Conservation (phyloP, 2,888 invertebrate species). For the Syritta pipiens region DNA sequence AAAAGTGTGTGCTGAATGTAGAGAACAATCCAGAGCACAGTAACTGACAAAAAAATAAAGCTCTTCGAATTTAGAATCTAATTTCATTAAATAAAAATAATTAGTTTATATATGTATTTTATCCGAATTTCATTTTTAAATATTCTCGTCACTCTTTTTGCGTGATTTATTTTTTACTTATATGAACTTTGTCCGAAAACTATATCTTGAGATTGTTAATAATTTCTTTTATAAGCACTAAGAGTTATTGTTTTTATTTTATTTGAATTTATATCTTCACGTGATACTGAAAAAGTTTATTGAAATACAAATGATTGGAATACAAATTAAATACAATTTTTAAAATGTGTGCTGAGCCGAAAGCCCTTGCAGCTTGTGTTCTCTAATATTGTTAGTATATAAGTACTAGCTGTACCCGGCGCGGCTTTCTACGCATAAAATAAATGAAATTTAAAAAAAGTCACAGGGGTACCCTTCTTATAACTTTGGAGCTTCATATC, state of each 20-base stretch:
- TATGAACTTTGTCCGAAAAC: not conserved
- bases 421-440: too few species aligned
- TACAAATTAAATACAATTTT: too few species aligned
- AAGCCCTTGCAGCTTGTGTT: too few species aligned
- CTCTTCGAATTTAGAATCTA: conserved; percentile 4
- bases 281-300: conserved; percentile 22
- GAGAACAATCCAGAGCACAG: conserved; percentile 27
- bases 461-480: too few species aligned
- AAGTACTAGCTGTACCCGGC: too few species aligned
- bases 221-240: conserved; percentile 25
- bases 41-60: not conserved
- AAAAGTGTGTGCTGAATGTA: conserved; percentile 46
- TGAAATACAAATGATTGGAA: too few species aligned
- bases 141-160: conserved; percentile 49
- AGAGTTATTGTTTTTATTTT: not conserved
- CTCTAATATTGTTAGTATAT: too few species aligned
- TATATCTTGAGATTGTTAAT: conserved; percentile 14
- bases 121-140: not conserved
- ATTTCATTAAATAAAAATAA: too few species aligned
- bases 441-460: too few species aligned
- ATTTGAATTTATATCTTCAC: not conserved
- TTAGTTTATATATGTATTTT: conserved; percentile 1
- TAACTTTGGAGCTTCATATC: too few species aligned
- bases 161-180: conserved; percentile 18
- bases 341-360: too few species aligned